Base-by-base conservation (phyloP, 2,113 vertebrate species). In the Tringa solitaria region DNA sequence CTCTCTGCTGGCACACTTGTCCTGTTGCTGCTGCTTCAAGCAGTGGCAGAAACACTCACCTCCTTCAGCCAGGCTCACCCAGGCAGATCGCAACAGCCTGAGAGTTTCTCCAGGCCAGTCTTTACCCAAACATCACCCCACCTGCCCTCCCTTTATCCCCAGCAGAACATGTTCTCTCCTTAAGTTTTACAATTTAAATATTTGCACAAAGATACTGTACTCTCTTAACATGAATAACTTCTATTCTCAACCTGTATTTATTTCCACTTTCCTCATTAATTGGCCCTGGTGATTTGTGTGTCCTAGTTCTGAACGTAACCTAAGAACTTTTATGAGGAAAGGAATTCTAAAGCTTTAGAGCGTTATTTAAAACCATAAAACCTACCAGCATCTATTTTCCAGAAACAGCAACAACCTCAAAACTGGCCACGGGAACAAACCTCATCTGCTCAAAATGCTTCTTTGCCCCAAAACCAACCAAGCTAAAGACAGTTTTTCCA, bases 11-110 rank as follows among this genome's bases (percentile, higher is more conserved):
- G 12, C 20, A 16, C 5, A 0, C 32, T 39, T 33, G 24, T 16
- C 16, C 33, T 3, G 0, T 8, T 39, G 4, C 19, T 19, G 6
- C 1, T 28, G 23, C 77, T 39, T 20, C 35, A 10, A 32, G 27
- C n/a, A 19, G 3, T 1, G 35, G 14, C 18, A 48, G 19, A 22
- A 67, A 27, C 16, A 10, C 17, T 10, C 14, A 2, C 9, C 19
- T 35, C 30, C 39, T 23, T 56, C 5, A 7, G 12, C 16, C 33
- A n/a, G 8, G 2, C 37, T 59, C 8, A 1, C 16, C 37, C 46
- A 72, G 37, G 24, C 35, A 90, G 3, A 51, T 5, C 28, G n/a
- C n/a, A 26, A 70, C 64, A 39, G 4, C n/a, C 64, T 27, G 10
- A 33, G 23, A 53, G 12, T 7, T 69, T 45, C 54, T 63, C 19